These are phyloP conservation scores for Onychostruthus taczanowskii DNA, from an alignment of 2,113 vertebrate species.

Conservation along the genomic window DNA sequence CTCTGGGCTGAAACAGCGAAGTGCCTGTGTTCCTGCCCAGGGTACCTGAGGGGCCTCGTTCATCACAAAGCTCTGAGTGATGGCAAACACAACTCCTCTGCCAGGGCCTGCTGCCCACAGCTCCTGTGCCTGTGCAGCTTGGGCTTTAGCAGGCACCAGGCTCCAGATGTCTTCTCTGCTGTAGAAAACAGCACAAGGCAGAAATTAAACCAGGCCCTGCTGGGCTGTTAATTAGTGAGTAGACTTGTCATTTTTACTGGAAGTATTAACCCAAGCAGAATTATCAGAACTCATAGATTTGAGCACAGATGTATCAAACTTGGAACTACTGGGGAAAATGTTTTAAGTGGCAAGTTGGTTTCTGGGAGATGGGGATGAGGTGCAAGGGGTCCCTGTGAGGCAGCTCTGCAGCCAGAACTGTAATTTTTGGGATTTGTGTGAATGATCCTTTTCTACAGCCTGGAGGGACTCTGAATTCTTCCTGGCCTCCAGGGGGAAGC, in stretches of 20 bases:
- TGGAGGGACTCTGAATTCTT: neutral
- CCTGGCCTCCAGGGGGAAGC: neutral
- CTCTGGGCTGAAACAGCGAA: neutral
- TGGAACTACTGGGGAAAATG: neutral
- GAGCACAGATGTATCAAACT: neutral
- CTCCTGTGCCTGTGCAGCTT: neutral
- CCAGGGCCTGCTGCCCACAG: neutral
- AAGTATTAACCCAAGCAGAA: neutral
- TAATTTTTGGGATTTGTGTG: fast-evolving
- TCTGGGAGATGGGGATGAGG: neutral
- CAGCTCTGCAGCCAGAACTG: neutral
- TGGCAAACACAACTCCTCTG: neutral
- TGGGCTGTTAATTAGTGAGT: neutral
- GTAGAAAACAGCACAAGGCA: neutral
- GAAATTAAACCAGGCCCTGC: neutral
- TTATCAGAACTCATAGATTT: neutral
- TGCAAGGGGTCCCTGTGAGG: neutral
- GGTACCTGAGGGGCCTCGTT: neutral
- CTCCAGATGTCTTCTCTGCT: neutral
- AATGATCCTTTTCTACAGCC: neutral
- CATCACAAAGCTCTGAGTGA: neutral
- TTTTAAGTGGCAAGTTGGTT: neutral
- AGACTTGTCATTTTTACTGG: neutral
- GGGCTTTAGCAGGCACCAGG: neutral
- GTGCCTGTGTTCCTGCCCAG: neutral